Base-by-base conservation (phyloP, 35 echinoderm and acorn worm genomes). In the Strongylocentrotus purpuratus region DNA sequence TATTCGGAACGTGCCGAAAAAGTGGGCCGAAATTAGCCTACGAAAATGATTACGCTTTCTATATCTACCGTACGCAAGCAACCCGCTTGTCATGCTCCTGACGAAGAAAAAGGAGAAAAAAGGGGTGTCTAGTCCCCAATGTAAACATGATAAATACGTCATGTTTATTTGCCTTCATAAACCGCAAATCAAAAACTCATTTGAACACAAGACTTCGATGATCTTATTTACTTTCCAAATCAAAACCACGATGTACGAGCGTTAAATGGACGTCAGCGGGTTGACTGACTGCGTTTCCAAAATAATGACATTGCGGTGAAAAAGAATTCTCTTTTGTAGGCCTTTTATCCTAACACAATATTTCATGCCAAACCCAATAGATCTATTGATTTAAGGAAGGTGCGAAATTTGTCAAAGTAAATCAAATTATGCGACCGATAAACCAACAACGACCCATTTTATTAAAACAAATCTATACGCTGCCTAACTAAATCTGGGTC, bases 201-300 rank as follows among this genome's bases (percentile, higher is more conserved):
- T 70, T 70, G 61, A 28, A 25, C 25, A 25, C 18, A 59, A 5
- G 28, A 78, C n/a, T 78, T 15, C 28, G 20, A n/a, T n/a, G 65
- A n/a, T 78, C 65, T n/a, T 78, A 78, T 78, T 78, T 78, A 78
- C 65, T 78, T n/a, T 78, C 65, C 20, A 78, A 78, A 78, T 78
- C 20, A 78, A 71, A 78, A 78, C 28, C 65, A 78, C 4, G 8
- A 28, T 28, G 28, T 28, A 28, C 20, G 28, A 28, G 28, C 65
- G 8, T n/a, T 78, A 2, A 78, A 28, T 78, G 20, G 65, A 78
- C 25, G 65, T 55, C 10, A 10, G 10, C 10, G 4, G 20, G 25
- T 6, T 25, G 65, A 78, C 20, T n/a, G 52, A 59, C 0, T 78
- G 65, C 65, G 22, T 15, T n/a, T 4, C 2, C 52, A 59, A 59